Evolutionary conservation across 1,140 invertebrate species (phyloP), one percentile per base, ranked within the genome.

Genomic region (Mylabris phalerata): DNA sequence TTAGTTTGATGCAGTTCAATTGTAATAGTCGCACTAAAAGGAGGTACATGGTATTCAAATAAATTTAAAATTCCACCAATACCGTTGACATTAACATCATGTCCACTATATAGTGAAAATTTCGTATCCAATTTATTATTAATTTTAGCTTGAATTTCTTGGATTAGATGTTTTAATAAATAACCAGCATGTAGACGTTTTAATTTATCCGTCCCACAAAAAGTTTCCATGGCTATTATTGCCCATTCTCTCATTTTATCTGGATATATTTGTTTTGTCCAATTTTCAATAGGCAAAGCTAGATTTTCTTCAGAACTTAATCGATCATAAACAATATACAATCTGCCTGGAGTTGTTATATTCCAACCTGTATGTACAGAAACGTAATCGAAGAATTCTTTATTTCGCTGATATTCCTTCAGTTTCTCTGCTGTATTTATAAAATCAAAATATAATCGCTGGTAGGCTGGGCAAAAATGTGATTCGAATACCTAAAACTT

Each of bases 41-140:
- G 81, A 48, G 80, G 75, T 41, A 83, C 80, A 11, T 75, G 73
- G 49, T 88, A 7, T 2, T 45, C 78, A 80, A 85, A 92, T 4
- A 88, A 75, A 9, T 80, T 79, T 44, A 92, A 68, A 2, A 83
- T 79, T 6, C 78, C 71, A 19, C 90, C 68, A 5, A 90, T 66
- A 55, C 84, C 82, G 1, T 83, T 79, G 3, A 92, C 69, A 2
- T 86, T 89, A 3, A 82, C 83, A 66, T 92, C 89, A 66, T 92
- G 89, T 3, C 82, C 84, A 5, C 83, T 77, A 63, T 86, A 89
- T 56, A 85, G 78, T 48, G 77, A 82, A 57, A 89, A 78, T 69
- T 86, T 87, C 5, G 79, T 75, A 3, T 70, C 61, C 4, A 78
- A 71, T 13, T 60, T 77, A 24, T 69, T 73, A 4, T 77, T 64